A percentile compares a stretch with the other conserved stretches of the same genome.
These are phyloP conservation scores for Autographa gamma DNA, from an alignment of 2,888 invertebrate genomes.

Conservation along the genomic window DNA sequence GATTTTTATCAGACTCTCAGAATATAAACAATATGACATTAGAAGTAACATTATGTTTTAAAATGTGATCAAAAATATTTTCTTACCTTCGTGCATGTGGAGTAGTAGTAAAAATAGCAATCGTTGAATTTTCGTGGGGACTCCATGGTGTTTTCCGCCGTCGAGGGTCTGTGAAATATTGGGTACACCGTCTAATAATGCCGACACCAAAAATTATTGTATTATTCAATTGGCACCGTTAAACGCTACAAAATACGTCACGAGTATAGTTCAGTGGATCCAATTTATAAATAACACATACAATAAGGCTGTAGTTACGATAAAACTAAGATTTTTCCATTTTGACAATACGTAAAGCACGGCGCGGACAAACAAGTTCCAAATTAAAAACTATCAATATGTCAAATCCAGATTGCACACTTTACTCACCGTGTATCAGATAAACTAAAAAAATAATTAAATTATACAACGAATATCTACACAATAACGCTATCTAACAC, in stretches of 20 bases:
- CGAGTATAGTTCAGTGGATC: slow-evolving; percentile 47
- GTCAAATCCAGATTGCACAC: slow-evolving; percentile 61
- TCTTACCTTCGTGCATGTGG: slow-evolving; percentile 94
- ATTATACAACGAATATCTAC: slow-evolving; percentile 84
- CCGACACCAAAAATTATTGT: slow-evolving; percentile 62
- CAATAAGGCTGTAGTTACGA: slow-evolving; percentile 62
- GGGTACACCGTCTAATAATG: slow-evolving; percentile 63
- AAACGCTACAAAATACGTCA: slow-evolving; percentile 62
- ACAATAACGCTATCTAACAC: slow-evolving; percentile 81
- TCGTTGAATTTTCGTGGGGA: slow-evolving; percentile 94
- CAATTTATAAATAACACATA: slow-evolving; percentile 64
- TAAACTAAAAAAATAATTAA: slow-evolving; percentile 83
- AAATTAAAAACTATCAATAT: slow-evolving; percentile 71
- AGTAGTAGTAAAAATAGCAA: slow-evolving; percentile 97
- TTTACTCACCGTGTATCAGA: slow-evolving; percentile 80
- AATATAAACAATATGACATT: slow-evolving; percentile 52
- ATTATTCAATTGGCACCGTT: slow-evolving; percentile 54
- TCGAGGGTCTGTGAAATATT: slow-evolving; percentile 80
- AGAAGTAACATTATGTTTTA: slow-evolving; percentile 23
- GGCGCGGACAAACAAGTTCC: slow-evolving; percentile 80
- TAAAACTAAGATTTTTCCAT: slow-evolving; percentile 78
- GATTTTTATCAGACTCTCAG: slow-evolving; percentile 45
- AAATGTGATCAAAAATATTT: slow-evolving; percentile 49
- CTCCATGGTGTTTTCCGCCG: slow-evolving; percentile 88
- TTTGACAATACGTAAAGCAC: slow-evolving; percentile 83